phyloP scores from a whole-genome alignment of 2,113 vertebrate genomes.

The Poecilia latipinna region DNA sequence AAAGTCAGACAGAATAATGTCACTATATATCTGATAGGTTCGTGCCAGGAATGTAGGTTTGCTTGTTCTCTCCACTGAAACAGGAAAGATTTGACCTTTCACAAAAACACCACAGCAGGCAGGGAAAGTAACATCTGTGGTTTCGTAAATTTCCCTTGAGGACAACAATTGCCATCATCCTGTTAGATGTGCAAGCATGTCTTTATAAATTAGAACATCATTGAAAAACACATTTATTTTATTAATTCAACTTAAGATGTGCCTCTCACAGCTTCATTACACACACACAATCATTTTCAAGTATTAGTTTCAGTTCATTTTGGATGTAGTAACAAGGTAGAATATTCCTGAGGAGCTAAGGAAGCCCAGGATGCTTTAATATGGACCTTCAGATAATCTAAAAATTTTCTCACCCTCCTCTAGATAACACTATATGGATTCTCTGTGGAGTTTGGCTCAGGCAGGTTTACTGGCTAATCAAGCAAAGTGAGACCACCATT shows the following conservation, averaged over 20 bases:
- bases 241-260: background rate
- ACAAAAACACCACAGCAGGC: background rate
- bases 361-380: background rate
- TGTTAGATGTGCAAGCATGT: background rate
- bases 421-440: too few species aligned
- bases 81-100: constrained; percentile 9
- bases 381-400: too few species aligned
- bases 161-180: background rate
- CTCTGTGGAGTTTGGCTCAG: too few species aligned
- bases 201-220: background rate
- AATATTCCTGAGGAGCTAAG: background rate
- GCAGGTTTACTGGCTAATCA: too few species aligned
- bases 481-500: too few species aligned
- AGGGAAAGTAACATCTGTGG: background rate
- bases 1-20: constrained; percentile 12
- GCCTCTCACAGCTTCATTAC: background rate
- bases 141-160: background rate
- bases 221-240: background rate
- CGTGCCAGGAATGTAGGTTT: background rate
- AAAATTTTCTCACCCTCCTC: too few species aligned
- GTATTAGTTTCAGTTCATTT: background rate
- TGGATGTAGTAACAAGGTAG: background rate
- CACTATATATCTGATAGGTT: background rate
- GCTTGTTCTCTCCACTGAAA: constrained; percentile 18
- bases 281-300: background rate